Conservation (phyloP, 2,797 vertebrate species). For the Pteronotus mesoamericanus region DNA sequence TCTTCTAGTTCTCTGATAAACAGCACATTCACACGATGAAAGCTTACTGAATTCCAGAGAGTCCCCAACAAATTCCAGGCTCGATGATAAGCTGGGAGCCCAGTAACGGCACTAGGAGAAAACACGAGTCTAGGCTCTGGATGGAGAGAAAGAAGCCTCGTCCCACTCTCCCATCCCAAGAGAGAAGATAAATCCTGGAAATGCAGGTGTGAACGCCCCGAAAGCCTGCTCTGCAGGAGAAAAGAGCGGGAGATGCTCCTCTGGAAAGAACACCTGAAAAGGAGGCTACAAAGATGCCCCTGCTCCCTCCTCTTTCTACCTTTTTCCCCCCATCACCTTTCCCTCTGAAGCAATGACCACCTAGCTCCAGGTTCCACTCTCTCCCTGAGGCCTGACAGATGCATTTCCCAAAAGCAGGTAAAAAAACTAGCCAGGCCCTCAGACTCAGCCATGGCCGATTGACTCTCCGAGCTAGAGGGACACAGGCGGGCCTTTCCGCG, state of each 20-base stretch:
- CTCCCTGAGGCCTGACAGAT: background rate
- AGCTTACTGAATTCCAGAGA: background rate
- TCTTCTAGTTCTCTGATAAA: background rate
- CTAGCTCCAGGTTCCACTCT: background rate
- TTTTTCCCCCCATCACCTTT: background rate
- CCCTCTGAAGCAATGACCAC: background rate
- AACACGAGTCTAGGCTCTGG: rapidly evolving
- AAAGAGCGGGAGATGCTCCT: background rate
- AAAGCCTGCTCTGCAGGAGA: background rate
- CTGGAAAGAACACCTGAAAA: background rate
- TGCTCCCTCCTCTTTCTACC: background rate
- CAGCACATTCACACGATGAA: background rate
- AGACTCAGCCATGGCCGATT: background rate
- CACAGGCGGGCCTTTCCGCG: rapidly evolving
- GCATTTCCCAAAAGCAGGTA: background rate
- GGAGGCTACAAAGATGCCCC: background rate
- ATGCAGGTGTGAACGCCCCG: background rate
- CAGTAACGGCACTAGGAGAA: background rate
- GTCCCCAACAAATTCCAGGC: background rate
- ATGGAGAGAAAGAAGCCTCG: background rate
- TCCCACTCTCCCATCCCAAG: background rate
- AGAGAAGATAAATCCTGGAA: background rate
- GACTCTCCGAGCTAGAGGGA: background rate
- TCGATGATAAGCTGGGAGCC: rapidly evolving
- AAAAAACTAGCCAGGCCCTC: background rate